Conservation (phyloP, 2,888 invertebrate genomes). For the Tiliacea aurago region DNA sequence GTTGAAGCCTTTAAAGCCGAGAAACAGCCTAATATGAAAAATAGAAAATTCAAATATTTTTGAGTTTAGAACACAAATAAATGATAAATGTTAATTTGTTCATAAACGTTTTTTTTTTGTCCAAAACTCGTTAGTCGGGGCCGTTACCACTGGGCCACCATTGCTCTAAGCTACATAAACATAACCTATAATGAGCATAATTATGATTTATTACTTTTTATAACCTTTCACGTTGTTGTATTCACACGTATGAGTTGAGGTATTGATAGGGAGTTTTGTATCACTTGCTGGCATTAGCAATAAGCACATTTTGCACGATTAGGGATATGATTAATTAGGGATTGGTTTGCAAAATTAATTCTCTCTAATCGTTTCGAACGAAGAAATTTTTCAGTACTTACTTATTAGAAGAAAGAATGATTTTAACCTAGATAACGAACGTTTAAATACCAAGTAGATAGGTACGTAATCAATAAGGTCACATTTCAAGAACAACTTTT, state of each 20-base stretch:
- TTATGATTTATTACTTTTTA: background rate
- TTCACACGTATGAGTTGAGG: constrained; percentile 2
- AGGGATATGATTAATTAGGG: background rate
- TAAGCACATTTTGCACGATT: constrained; percentile 9
- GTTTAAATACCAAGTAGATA: constrained; percentile 21
- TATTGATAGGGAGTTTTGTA: background rate
- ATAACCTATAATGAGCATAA: background rate
- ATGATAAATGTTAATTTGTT: too few relatives aligned
- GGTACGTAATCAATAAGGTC: constrained; percentile 40
- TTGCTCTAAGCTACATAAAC: too few relatives aligned
- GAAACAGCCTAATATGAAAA: too few relatives aligned
- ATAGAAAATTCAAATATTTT: too few relatives aligned
- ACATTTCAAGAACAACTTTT: constrained; percentile 44
- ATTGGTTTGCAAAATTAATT: background rate
- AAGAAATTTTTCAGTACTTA: background rate
- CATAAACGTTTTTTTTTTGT: too few relatives aligned
- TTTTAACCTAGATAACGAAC: constrained; percentile 28
- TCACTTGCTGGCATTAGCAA: constrained; percentile 8
- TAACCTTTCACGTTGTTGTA: constrained; percentile 21
- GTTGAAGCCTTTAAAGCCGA: too few relatives aligned
- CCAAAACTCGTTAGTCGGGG: too few relatives aligned
- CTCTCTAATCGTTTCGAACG: constrained; percentile 2
- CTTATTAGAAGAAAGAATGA: background rate
- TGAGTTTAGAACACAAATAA: too few relatives aligned
- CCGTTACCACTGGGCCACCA: too few relatives aligned